These are phyloP conservation scores for Dolichallabes microphthalmus DNA, from an alignment of 2,113 vertebrate species.

Conservation along the genomic window DNA sequence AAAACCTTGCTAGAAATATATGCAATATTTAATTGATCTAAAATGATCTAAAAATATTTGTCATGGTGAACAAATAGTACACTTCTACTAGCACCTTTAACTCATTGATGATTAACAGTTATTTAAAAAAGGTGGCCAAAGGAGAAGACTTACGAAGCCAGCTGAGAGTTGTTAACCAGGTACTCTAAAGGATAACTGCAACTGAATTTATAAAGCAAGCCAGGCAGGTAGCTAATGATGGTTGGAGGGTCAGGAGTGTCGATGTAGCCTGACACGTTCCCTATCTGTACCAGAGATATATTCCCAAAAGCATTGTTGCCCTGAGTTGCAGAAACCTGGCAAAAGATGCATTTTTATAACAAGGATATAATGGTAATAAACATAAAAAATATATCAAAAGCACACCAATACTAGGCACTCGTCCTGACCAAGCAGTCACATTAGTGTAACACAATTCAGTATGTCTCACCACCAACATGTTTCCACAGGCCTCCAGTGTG, in stretches of 20 bases:
- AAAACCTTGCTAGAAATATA: not conserved
- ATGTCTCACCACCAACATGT: constrained; percentile 85
- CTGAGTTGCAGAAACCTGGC: constrained; percentile 84
- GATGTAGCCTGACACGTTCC: constrained; percentile 93
- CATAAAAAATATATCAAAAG: not conserved
- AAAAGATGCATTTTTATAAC: constrained; percentile 39
- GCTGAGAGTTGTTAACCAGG: constrained; percentile 94
- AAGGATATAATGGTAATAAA: not conserved
- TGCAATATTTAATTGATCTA: not conserved
- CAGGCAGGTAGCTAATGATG: constrained; percentile 95
- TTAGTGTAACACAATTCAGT: not conserved
- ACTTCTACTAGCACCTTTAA: not conserved
- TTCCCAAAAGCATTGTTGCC: constrained; percentile 88
- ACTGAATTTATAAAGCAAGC: constrained; percentile 95
- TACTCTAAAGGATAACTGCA: constrained; percentile 97
- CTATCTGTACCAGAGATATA: constrained; percentile 89
- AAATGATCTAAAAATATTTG: not conserved
- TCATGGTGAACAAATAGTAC: not conserved
- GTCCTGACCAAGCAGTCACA: not conserved
- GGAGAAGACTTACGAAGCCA: constrained; percentile 87
- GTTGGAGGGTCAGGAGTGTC: constrained; percentile 93
- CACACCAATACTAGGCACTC: not conserved
- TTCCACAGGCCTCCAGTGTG: constrained; percentile 92
- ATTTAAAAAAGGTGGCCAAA: not conserved
- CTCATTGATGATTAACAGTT: too few species aligned